Evolutionary conservation across 1,140 invertebrate species (phyloP).

Genomic region (Acromyrmex heyeri): DNA sequence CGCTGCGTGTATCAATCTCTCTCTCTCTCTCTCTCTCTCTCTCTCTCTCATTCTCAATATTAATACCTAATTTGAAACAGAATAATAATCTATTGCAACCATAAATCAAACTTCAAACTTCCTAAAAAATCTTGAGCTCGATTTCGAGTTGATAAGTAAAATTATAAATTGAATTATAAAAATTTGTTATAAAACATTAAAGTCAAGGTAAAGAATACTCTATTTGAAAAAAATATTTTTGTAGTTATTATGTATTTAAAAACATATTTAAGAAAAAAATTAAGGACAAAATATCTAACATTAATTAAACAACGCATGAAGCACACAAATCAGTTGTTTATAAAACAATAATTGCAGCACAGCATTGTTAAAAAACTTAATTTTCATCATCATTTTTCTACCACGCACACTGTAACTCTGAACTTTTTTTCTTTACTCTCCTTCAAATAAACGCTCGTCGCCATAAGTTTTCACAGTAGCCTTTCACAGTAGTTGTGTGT

Average conservation of each 20-base stretch:
- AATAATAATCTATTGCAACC: conserved; percentile 27
- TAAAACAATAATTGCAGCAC: background rate
- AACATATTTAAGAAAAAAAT: background rate
- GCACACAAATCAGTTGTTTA: background rate
- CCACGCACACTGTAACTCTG: background rate
- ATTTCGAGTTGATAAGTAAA: background rate
- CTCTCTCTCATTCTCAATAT: conserved; percentile 17
- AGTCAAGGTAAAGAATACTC: background rate
- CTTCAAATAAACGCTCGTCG: conserved; percentile 34
- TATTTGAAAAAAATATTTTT: background rate
- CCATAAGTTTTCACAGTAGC: conserved; percentile 45
- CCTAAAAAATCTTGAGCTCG: conserved; percentile 1
- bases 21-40: too few species aligned
- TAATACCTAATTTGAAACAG: conserved; percentile 6
- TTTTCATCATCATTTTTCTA: background rate
- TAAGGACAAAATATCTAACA: background rate
- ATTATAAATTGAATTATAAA: background rate
- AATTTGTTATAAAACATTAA: background rate
- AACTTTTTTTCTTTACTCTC: background rate
- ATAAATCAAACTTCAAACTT: conserved; percentile 27
- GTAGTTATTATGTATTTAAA: background rate
- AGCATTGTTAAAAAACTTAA: background rate
- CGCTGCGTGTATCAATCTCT: conserved; percentile 31
- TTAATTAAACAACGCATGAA: background rate
- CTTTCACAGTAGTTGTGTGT: conserved; percentile 13